Conservation (phyloP, 2,797 vertebrate genomes). For the Leptatherina wallacei region DNA sequence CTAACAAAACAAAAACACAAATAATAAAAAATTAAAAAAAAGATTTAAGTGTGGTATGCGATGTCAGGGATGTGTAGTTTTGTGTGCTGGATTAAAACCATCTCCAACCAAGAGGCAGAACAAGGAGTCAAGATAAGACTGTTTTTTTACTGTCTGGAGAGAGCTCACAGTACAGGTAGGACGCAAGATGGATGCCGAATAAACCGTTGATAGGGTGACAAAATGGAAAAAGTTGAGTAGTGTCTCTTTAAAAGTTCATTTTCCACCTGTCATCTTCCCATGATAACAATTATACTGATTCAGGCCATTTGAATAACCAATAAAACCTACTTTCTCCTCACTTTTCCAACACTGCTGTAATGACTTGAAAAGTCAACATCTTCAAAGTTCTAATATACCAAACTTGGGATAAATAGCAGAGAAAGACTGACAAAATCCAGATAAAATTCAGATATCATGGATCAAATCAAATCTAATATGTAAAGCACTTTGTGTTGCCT, state of each 20-base stretch:
- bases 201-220: too few species aligned
- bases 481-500: too few species aligned
- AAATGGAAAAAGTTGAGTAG: too few species aligned
- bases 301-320: neutral
- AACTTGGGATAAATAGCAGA: too few species aligned
- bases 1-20: conserved; percentile 46
- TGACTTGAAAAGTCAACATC: too few species aligned
- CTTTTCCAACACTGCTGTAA: neutral
- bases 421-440: too few species aligned
- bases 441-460: neutral
- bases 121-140: too few species aligned
- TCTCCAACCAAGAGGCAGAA: neutral
- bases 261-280: neutral
- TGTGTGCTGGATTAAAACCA: neutral
- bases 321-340: neutral
- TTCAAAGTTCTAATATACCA: too few species aligned
- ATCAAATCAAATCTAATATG: neutral
- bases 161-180: too few species aligned
- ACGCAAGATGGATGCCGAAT: too few species aligned
- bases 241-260: too few species aligned
- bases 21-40: neutral
- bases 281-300: neutral
- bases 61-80: neutral
- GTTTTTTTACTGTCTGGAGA: too few species aligned
- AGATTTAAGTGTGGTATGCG: neutral